Evolutionary conservation across 1,140 invertebrate species (phyloP), one percentile per base, ranked within the genome.

Genomic region (Drosophila sechellia): DNA sequence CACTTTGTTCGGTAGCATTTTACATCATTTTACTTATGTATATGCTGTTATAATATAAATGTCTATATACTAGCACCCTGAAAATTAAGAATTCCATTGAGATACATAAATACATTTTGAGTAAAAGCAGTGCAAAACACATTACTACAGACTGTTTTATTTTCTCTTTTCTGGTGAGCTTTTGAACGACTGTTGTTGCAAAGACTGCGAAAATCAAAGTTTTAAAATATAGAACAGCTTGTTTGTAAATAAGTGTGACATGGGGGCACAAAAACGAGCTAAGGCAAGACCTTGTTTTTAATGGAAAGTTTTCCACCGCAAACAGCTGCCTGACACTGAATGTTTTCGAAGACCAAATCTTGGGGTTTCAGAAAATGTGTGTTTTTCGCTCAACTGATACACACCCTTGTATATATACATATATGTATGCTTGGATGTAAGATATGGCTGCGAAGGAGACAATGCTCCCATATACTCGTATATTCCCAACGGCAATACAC

Each of bases 231-330:
- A 40, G 42, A 55, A 70, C 43, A 20, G 54, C 65, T 70, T 69
- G 64, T 49, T 71, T 49, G 64, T 49, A 71, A 70, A 71, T 69
- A 68, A 17, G 6, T 48, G 64, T 34, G 50, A 11, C 50, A 64
- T 37, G 42, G 42, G 31, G 57, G 57, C 48, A 59, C 57, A n/a
- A 49, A 59, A 42, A 20, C 43, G 13, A 49, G 25, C 34, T 10
- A 13, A 64, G 35, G 50, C 61, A 68, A 69, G 49, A 54, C 68
- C 68, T 70, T 71, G 64, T 57, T 76, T 42, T 55, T 10, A 68
- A 68, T 60, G 74, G 73, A 77, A 77, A 77, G 52, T 77, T 77
- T 61, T 77, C 56, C 68, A 35, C 35, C 34, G 49, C 12, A 20
- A 31, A 13, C 60, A 54, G 50, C 22, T 12, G 13, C 20, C 50